Evolutionary conservation across 92 coral and sea anemone species (phyloP), one percentile per base, ranked within the genome.

Genomic region (Heliopora coerulea): DNA sequence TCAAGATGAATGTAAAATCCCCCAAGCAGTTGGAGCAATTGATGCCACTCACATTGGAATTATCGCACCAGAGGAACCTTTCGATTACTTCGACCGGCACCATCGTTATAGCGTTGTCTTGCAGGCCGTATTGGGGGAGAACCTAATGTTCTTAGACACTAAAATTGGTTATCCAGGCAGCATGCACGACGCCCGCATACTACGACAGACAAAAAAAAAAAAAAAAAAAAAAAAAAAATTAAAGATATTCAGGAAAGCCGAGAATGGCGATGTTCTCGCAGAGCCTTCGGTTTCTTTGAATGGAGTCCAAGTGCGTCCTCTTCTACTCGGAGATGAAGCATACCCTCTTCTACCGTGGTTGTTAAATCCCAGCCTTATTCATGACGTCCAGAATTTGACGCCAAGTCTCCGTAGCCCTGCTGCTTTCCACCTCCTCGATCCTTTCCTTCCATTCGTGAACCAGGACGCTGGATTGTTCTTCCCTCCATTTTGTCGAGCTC

Each of bases 11-110:
- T 76, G 82, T 54, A 72, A 46, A 62, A 73, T 87, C 49, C 74
- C 86, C 27, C 86, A 82, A 66, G 54, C 60, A 33, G 77, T 83
- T 31, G 85, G 85, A 10, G 85, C 85, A 23, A 75, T 87, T 26
- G 88, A 88, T 68, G 89, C 87, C 34, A 73, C 74, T 24, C 88
- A 80, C 60, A 83, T 83, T 12, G 85, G 79, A 69, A 87, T 83
- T 19, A 83, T 68, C 18, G 84, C 81, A 34, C 88, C 91, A 39
- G 81, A 63, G 61, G 78, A 80, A 76, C 74, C 74, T 41, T 65
- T 68, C 11, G 84, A 80, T 52, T 87, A 80, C 35, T 87, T 80
- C 54, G 82, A 87, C 39, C 58, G 88, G 56, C 78, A 80, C 35
- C 88, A 84, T 37, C 69, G 67, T 44, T 87, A 84, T 31, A 80